phyloP scores from a whole-genome alignment of 2,888 invertebrate genomes.

The Drosophila borborema region DNA sequence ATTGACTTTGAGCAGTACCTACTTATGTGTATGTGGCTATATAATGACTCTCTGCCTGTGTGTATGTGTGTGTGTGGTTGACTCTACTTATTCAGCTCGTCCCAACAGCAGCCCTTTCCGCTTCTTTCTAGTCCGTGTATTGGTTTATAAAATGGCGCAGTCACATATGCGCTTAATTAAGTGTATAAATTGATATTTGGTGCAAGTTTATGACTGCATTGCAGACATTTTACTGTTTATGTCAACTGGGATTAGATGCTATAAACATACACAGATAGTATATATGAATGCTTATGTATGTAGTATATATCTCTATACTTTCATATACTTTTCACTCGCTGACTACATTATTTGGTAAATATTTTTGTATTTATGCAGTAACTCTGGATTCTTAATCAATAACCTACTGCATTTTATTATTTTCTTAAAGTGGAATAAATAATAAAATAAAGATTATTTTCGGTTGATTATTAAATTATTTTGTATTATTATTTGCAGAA shows the following conservation, averaged over 20 bases:
- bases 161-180: slow-evolving; percentile 80
- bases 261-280: not conserved
- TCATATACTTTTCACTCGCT: not conserved
- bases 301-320: not conserved
- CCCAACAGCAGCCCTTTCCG: not conserved
- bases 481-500: no score
- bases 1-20: slow-evolving; percentile 65
- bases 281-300: not conserved
- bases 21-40: slow-evolving; percentile 8
- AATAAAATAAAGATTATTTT: no score
- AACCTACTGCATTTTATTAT: no score
- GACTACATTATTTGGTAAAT: not conserved
- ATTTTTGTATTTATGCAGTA: no score
- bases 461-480: no score
- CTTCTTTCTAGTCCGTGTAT: not conserved
- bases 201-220: slow-evolving; percentile 75
- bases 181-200: slow-evolving; percentile 79
- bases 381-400: no score
- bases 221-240: slow-evolving; percentile 64
- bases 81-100: not conserved
- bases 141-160: slow-evolving; percentile 68
- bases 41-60: slow-evolving; percentile 17
- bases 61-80: slow-evolving; percentile 14
- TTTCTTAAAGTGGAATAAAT: no score
- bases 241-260: slow-evolving; percentile 47